Base-by-base conservation (phyloP, 2,888 invertebrate species). In the Cephus rjabovi region DNA sequence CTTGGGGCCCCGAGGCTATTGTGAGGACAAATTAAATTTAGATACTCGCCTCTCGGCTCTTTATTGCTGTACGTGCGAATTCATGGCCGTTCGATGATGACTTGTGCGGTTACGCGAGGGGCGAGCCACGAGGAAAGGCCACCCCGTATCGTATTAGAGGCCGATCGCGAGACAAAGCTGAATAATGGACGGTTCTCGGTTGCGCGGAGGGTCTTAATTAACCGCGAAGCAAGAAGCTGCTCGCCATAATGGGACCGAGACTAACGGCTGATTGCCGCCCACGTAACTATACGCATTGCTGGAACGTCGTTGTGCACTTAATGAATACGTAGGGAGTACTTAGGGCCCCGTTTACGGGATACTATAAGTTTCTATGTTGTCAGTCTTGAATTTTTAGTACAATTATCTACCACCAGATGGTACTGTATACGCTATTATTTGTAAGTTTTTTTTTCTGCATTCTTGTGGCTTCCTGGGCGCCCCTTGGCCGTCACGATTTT, bases 171-270 rank as follows among this genome's bases (percentile, higher is more conserved):
- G 81, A 81, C 83, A 83, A 84, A 84, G 79, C 75, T 73, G 79
- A 56, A 75, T 75, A 80, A 83, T 81, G 82, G 82, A 77, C 78
- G 82, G 77, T 80, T 77, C 76, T 75, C 80, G 37, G 76, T 76
- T 23, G 78, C 74, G 78, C 77, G 79, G 83, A 83, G 82, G 83
- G 78, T 86, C 86, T 88, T 87, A 88, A 88, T 88, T 87, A 87
- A 85, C 83, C 80, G 80, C 79, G 81, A 82, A 80, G 83, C 81
- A 85, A 85, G 83, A 81, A 85, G 82, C 79, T 79, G 78, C 79
- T 83, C 79, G 78, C 84, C 85, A 84, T 84, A 86, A 86, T 84
- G 82, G 79, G 78, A 74, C 78, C 74, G 75, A 80, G 80, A 77
- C 79, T 74, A 82, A 77, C 77, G 79, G 74, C 80, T 82, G 84